Conservation (phyloP, 2,888 invertebrate species). For the Amphimallon solstitiale region DNA sequence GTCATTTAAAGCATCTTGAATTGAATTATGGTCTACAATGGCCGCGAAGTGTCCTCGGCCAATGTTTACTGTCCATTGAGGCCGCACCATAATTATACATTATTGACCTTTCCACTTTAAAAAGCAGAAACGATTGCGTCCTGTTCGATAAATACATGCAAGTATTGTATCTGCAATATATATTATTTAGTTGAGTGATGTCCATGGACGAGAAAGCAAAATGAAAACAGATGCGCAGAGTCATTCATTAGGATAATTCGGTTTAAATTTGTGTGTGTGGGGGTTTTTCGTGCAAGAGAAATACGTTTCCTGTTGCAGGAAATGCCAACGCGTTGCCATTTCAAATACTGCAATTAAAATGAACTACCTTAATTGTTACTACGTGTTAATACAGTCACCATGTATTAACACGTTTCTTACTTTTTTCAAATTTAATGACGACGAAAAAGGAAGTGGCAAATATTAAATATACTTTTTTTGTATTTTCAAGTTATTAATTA, state of each 20-base stretch:
- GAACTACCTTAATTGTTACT: no score
- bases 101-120: conserved; percentile 52
- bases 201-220: neutral
- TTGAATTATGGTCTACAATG: conserved; percentile 48
- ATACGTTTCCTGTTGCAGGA: conserved; percentile 6
- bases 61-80: conserved; percentile 49
- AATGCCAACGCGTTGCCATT: neutral
- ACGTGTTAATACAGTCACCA: no score
- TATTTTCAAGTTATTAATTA: no score
- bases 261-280: neutral
- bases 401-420: no score
- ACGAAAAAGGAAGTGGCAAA: no score
- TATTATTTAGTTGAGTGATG: neutral
- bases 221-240: neutral
- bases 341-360: no score
- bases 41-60: conserved; percentile 47
- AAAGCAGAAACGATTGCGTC: conserved; percentile 23
- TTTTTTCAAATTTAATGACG: no score
- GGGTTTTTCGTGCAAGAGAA: neutral
- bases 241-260: neutral
- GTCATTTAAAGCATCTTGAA: conserved; percentile 43
- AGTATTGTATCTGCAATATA: neutral
- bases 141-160: neutral
- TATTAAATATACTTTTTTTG: no score
- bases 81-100: conserved; percentile 52